phyloP scores from a whole-genome alignment of 2,113 vertebrate genomes.

The Scatophagus argus region DNA sequence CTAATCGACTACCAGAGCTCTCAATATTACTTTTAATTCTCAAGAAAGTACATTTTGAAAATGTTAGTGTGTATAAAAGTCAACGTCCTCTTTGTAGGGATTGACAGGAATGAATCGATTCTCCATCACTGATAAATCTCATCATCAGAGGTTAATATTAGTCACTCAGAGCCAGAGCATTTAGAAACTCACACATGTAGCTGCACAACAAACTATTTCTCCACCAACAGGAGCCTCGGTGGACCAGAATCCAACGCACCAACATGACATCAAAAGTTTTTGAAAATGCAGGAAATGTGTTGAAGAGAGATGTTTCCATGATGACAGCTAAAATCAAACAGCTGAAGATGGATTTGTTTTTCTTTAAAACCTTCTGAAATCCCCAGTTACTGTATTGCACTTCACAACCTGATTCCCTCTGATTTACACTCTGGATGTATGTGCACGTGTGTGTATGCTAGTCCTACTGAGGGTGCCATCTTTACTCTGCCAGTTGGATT shows the following conservation, averaged over 20 bases:
- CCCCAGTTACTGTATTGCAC: constrained; percentile 8
- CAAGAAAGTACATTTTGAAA: constrained; percentile 20
- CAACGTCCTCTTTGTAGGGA: not conserved
- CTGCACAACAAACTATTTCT: too few species aligned
- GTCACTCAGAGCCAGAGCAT: not conserved
- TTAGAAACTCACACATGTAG: not conserved
- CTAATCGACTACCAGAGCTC: constrained; percentile 53
- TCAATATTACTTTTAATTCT: constrained; percentile 36
- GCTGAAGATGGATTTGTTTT: constrained; percentile 1
- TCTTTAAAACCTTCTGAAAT: constrained; percentile 7
- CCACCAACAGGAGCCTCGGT: not conserved
- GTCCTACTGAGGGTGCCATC: constrained; percentile 10
- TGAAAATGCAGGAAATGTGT: not conserved
- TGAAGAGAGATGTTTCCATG: not conserved
- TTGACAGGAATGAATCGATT: not conserved
- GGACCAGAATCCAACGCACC: not conserved
- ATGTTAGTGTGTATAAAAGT: not conserved
- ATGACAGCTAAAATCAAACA: constrained; percentile 6
- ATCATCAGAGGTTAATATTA: too few species aligned
- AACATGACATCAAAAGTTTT: not conserved
- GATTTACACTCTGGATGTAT: constrained; percentile 35
- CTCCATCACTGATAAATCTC: too few species aligned
- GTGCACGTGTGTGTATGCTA: not conserved
- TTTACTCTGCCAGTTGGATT: constrained; percentile 59
- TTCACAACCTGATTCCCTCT: constrained; percentile 20